Percentiles rank a stretch among this genome's conserved stretches.
phyloP scores from a whole-genome alignment of 2,113 vertebrate genomes.

The Gasterosteus nipponicus region DNA sequence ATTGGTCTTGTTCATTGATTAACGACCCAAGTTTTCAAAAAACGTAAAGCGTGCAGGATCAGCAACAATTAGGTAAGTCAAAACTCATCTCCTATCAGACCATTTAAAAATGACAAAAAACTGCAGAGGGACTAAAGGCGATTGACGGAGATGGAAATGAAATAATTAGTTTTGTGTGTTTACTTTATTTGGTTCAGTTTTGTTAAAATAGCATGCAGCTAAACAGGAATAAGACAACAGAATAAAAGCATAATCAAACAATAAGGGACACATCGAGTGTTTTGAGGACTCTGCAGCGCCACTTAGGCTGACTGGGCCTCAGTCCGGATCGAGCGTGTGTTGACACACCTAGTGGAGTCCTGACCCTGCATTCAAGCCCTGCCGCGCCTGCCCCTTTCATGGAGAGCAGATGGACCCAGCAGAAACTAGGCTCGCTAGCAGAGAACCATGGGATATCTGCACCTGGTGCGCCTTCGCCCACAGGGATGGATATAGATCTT shows the following conservation, averaged over 20 bases:
- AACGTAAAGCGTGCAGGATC: background rate
- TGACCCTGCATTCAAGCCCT: slow-evolving; percentile 40
- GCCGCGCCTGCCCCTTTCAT: slow-evolving; percentile 38
- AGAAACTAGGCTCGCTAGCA: slow-evolving; percentile 50
- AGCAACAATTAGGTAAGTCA: background rate
- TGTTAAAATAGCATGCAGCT: background rate
- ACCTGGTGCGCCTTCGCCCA: slow-evolving; percentile 34
- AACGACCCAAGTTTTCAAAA: slow-evolving; percentile 14
- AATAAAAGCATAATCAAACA: background rate
- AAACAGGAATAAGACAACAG: too few species aligned
- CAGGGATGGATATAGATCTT: background rate
- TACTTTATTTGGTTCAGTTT: background rate
- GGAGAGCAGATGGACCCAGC: slow-evolving; percentile 72
- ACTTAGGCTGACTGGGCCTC: background rate
- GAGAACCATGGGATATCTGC: slow-evolving; percentile 56
- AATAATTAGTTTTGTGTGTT: background rate
- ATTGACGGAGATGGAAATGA: background rate
- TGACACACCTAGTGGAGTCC: slow-evolving; percentile 50
- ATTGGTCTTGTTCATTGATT: slow-evolving; percentile 30
- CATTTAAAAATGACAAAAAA: background rate
- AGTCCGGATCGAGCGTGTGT: slow-evolving; percentile 40
- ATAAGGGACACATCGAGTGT: background rate
- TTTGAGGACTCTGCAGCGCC: background rate
- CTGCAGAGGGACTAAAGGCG: background rate
- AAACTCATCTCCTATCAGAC: background rate